phyloP scores from a whole-genome alignment of 1,140 invertebrate genomes.

The Pemphigus obesinymphae region DNA sequence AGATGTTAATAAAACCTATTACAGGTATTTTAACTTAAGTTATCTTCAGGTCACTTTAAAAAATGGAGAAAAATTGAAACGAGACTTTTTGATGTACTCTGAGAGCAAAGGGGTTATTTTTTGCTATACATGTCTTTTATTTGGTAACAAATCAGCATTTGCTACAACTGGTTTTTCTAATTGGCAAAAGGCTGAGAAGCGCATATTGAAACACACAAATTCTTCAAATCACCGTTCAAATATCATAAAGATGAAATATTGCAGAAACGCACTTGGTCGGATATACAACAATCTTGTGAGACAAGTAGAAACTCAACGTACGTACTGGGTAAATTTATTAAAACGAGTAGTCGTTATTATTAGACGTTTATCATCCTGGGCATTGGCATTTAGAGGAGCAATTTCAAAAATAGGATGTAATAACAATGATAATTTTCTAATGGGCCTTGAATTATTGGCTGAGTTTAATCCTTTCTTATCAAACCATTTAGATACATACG shows the following conservation, averaged over 20 bases:
- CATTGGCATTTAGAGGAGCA: conserved; percentile 45
- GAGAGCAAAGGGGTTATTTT: too few species aligned
- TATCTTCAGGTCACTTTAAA: too few species aligned
- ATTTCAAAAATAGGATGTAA: conserved; percentile 43
- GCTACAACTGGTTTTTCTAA: conserved; percentile 1
- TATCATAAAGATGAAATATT: not conserved
- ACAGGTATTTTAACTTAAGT: too few species aligned
- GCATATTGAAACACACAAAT: not conserved
- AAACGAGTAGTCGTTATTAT: conserved; percentile 44
- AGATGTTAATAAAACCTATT: not conserved
- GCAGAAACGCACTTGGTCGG: not conserved
- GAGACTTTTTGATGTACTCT: too few species aligned
- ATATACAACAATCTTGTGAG: not conserved
- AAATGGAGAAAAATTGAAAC: too few species aligned
- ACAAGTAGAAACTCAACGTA: not conserved
- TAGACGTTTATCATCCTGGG: conserved; percentile 44
- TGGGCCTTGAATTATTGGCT: conserved; percentile 48
- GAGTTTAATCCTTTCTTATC: conserved; percentile 50
- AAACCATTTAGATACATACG: not conserved
- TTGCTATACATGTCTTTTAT: too few species aligned
- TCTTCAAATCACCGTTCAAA: not conserved
- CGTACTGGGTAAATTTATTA: not conserved
- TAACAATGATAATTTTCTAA: conserved; percentile 44
- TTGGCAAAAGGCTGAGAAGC: not conserved
- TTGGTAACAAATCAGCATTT: too few species aligned